Base-by-base conservation (phyloP, 2,888 invertebrate genomes). In the Melinaea menophilus region DNA sequence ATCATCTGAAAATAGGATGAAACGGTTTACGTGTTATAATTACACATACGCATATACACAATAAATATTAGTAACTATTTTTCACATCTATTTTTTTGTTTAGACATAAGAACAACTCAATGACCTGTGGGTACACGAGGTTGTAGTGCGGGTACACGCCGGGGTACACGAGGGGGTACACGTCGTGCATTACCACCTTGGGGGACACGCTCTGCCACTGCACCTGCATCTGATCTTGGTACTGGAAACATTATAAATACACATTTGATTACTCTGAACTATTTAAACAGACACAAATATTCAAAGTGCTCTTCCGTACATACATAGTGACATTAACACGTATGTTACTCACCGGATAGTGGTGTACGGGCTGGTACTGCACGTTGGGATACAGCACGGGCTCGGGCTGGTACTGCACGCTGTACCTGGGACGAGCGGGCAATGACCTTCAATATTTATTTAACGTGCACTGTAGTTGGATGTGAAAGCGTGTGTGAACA, bases 91-190 rank as follows among this genome's bases (percentile, higher is more conserved):
- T 22, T 22, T 22, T 22, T 22, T 22, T 22, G 22, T 22, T 22
- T 22, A 22, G 22, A 0, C 22, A 55, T 31, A 31, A 33, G 31
- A 34, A 12, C 3, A 12, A 5, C 45, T 45, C 2, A 56, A 9
- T 70, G 61, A 87, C 87, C 79, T 84, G 87, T 0, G 88, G 88
- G 63, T 88, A 88, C 5, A 88, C 64, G 3, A 86, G 68, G 58
- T 82, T 82, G 77, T 85, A 88, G 33, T 82, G 87, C 51, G 69
- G 74, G 60, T 73, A 73, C 9, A 73, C 67, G 56, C 67, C 69
- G 51, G 77, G 81, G 70, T 82, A 86, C 56, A 76, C 73, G 48
- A 86, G 61, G 3, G 84, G 81, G 67, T 82, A 86, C 69, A 88
- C 55, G 47, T 87, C 84, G 3, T 82, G 86, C 7, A 86, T 62